Percentiles rank a stretch among this genome's conserved stretches.
These are phyloP conservation scores for Acanthurus leucopareius DNA, from an alignment of 2,797 vertebrate species.

Conservation along the genomic window DNA sequence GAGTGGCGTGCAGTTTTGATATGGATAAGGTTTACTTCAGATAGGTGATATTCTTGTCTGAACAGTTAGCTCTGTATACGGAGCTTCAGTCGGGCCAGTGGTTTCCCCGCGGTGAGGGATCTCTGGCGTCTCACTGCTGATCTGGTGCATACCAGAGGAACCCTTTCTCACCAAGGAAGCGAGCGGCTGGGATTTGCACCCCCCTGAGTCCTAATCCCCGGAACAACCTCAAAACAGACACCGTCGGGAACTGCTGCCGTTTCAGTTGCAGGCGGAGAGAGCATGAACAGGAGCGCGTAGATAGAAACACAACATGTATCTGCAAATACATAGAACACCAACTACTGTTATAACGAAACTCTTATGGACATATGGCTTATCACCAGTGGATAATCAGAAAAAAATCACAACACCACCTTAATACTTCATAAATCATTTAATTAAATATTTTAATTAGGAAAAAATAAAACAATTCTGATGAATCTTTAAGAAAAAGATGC, in stretches of 20 bases:
- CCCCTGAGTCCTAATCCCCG: constrained; percentile 83
- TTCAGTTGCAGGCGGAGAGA: constrained; percentile 55
- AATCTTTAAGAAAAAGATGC: background rate
- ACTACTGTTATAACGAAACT: background rate
- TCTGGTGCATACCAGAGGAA: constrained; percentile 85
- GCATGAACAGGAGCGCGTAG: constrained; percentile 20
- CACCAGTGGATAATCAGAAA: background rate
- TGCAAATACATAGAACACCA: constrained; percentile 17
- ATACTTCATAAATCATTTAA: background rate
- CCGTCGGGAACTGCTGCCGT: constrained; percentile 73
- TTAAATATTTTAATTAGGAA: background rate
- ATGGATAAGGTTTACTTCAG: constrained; percentile 68
- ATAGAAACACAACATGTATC: constrained; percentile 26
- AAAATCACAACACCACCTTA: background rate
- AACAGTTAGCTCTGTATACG: constrained; percentile 46
- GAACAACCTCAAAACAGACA: constrained; percentile 87
- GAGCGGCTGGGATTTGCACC: constrained; percentile 83
- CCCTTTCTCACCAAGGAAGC: constrained; percentile 85
- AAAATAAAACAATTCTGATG: too few species aligned
- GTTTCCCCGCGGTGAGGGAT: constrained; percentile 65
- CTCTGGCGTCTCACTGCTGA: constrained; percentile 80
- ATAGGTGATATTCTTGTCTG: constrained; percentile 67
- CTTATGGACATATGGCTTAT: background rate
- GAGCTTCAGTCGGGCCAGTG: constrained; percentile 37
- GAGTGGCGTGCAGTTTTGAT: constrained; percentile 41